Conservation (phyloP, 92 coral and sea anemone genomes). For the Siderastrea radians region DNA sequence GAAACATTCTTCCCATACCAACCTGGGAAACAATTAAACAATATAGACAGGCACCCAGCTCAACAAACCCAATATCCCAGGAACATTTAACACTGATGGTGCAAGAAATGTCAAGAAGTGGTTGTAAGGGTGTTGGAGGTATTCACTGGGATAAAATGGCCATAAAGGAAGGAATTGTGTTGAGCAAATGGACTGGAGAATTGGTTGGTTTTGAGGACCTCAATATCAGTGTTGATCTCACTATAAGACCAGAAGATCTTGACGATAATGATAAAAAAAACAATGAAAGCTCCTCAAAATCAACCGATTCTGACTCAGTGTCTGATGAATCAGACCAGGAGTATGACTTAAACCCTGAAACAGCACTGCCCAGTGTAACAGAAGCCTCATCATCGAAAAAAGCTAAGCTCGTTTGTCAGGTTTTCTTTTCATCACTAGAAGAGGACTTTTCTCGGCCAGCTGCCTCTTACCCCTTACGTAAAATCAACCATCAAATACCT, state of each 20-base stretch:
- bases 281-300: constrained; percentile 6
- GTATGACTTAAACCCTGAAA: background rate
- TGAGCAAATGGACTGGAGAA: constrained; percentile 61
- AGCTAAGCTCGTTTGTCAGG: constrained; percentile 62
- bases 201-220: background rate
- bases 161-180: constrained; percentile 64
- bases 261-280: background rate
- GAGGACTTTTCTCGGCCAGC: too few relatives aligned
- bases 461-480: too few relatives aligned
- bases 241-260: background rate
- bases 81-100: constrained; percentile 46
- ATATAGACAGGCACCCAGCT: constrained; percentile 44
- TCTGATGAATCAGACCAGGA: too few relatives aligned
- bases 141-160: constrained; percentile 13
- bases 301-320: background rate
- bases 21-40: constrained; percentile 58
- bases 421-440: constrained; percentile 3
- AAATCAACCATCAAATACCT: too few relatives aligned
- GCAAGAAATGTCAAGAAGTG: constrained; percentile 64
- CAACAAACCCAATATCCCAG: constrained; percentile 54
- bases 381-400: background rate
- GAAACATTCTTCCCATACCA: constrained; percentile 65
- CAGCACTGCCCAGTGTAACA: background rate
- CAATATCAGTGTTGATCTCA: background rate
- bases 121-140: background rate